These are phyloP conservation scores for Varecia variegata DNA, from an alignment of 2,797 vertebrate genomes.

Conservation along the genomic window DNA sequence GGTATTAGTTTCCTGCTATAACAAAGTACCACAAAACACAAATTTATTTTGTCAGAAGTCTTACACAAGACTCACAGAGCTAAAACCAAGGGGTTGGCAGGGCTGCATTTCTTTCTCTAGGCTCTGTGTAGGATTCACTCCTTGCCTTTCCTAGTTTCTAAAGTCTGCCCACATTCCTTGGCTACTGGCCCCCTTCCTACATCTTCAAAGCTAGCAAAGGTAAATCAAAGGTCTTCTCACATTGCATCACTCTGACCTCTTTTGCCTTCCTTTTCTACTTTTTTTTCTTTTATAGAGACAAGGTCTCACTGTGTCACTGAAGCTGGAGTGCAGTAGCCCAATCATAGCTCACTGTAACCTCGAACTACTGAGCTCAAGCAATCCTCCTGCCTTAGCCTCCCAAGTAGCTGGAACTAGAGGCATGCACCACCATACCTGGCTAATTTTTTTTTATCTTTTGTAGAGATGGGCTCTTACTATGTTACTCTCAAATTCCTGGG, in stretches of 20 bases:
- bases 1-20: neutral
- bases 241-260: neutral
- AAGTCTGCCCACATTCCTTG: neutral
- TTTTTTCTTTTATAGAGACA: neutral
- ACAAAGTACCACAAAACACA: conserved; percentile 15
- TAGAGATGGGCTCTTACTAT: neutral
- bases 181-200: neutral
- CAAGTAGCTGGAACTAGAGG: neutral
- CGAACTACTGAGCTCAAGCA: neutral
- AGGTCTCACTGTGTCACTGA: neutral
- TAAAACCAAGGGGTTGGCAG: neutral
- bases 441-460: neutral
- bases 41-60: neutral
- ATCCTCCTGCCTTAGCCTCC: neutral
- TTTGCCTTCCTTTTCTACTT: neutral
- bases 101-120: neutral
- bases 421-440: neutral
- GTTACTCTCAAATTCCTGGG: neutral
- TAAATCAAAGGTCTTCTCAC: neutral
- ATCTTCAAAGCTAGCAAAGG: conserved; percentile 14
- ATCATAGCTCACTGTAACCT: neutral
- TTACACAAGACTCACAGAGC: neutral
- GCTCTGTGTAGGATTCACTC: neutral
- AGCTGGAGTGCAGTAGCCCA: neutral
- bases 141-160: neutral